A percentile compares a stretch with the other conserved stretches of the same genome.
These are phyloP conservation scores for Sipha maydis DNA, from an alignment of 2,888 invertebrate genomes.

Conservation along the genomic window DNA sequence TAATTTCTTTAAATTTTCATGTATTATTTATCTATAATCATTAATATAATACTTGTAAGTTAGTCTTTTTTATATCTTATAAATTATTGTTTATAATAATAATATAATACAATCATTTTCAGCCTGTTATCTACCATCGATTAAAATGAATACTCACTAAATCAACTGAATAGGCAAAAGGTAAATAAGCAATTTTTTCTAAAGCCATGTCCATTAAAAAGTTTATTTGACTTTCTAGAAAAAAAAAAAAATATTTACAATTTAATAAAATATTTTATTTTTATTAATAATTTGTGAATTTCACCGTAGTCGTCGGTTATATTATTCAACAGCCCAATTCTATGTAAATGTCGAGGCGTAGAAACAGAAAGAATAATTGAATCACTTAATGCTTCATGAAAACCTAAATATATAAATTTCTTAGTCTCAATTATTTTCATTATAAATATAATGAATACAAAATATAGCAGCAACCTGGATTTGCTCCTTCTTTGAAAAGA, in stretches of 20 bases:
- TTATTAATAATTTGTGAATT: not conserved
- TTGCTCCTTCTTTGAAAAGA: slow-evolving; percentile 82
- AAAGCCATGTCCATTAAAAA: slow-evolving; percentile 82
- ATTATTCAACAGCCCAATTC: slow-evolving; percentile 78
- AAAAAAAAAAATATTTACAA: slow-evolving; percentile 30
- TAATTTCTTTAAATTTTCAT: too few relatives aligned
- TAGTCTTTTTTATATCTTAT: too few relatives aligned
- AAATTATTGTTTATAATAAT: too few relatives aligned
- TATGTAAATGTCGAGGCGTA: slow-evolving; percentile 79
- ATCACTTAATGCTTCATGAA: slow-evolving; percentile 87
- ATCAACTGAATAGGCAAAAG: slow-evolving; percentile 83
- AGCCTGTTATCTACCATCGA: not conserved
- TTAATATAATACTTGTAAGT: too few relatives aligned
- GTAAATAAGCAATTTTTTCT: slow-evolving; percentile 81
- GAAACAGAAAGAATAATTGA: slow-evolving; percentile 80
- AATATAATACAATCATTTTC: not conserved
- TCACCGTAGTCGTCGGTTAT: slow-evolving; percentile 68
- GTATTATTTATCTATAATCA: too few relatives aligned
- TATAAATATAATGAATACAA: not conserved
- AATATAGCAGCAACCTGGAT: slow-evolving; percentile 74
- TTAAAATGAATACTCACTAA: slow-evolving; percentile 67
- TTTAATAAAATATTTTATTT: not conserved
- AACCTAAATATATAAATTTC: slow-evolving; percentile 71
- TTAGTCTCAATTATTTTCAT: not conserved
- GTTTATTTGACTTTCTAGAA: slow-evolving; percentile 78